Evolutionary conservation across 2,888 invertebrate genomes (phyloP), one percentile per base, ranked within the genome.

Genomic region (Sthenelais limicola): DNA sequence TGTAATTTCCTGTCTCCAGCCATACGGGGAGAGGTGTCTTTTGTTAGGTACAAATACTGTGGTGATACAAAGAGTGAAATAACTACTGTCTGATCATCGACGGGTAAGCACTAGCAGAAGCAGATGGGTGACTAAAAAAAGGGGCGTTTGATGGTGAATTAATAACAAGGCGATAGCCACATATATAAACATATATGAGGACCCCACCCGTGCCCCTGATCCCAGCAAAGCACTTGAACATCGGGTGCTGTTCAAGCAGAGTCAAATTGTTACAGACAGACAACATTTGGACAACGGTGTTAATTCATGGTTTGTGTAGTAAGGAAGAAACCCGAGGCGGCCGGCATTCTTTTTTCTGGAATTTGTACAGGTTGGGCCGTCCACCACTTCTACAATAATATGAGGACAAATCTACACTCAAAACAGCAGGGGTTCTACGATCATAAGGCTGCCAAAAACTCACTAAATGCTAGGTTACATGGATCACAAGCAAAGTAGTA

Each of bases 171-270:
- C 35, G 51, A n/a, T 7, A 7, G 30, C 56, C 33, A 56, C 56
- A n/a, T n/a, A n/a, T n/a, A n/a, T n/a, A n/a, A n/a, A n/a, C n/a
- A n/a, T n/a, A n/a, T n/a, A n/a, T n/a, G n/a, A n/a, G n/a, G n/a
- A n/a, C n/a, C n/a, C n/a, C n/a, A n/a, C n/a, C n/a, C n/a, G n/a
- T 35, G 43, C 62, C 62, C 62, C 35, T 62, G 7, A 62, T 38
- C 62, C 62, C 62, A 62, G 62, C 62, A 62, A 62, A 62, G 62
- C 62, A 62, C 62, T 62, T 62, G 62, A 62, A 62, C 62, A 62
- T 38, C 43, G n/a, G 58, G 18, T 38, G 62, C 43, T 51, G 12
- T 51, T 21, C 38, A 35, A 38, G 62, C 62, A 62, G 62, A 62
- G 62, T 24, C 35, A 62, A 35, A 35, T n/a, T n/a, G n/a, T n/a